phyloP scores from a whole-genome alignment of 2,797 vertebrate species.

The Gorsachius magnificus region DNA sequence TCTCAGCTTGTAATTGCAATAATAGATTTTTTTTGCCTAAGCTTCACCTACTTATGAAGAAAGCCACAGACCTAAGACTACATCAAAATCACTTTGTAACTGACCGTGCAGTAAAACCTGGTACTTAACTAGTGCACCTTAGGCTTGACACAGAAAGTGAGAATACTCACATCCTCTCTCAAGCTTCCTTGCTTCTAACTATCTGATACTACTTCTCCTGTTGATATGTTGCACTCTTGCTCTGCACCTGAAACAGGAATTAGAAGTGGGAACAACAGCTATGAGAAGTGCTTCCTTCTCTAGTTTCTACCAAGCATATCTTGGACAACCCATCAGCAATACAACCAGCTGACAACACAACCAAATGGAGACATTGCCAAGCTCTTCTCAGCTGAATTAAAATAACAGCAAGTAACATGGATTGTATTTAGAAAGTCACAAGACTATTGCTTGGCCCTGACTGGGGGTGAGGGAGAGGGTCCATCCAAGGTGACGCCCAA shows the following conservation, averaged over 20 bases:
- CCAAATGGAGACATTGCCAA: neutral
- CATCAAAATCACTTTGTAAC: neutral
- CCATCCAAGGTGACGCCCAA: constrained; percentile 26
- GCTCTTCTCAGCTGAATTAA: neutral
- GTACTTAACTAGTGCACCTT: neutral
- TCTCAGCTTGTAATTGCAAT: neutral
- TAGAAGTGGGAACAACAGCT: neutral
- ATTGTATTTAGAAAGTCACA: constrained; percentile 23
- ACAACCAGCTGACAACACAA: neutral
- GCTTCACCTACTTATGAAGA: neutral
- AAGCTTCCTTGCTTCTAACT: neutral
- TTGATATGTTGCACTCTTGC: neutral
- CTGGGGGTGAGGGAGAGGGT: neutral
- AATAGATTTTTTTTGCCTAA: neutral
- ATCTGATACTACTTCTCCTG: neutral
- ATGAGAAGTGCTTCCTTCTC: neutral
- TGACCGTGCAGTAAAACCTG: neutral
- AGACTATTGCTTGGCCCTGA: neutral
- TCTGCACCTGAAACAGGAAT: neutral
- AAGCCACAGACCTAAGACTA: neutral
- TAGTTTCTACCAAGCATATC: neutral
- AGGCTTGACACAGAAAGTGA: neutral
- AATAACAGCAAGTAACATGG: neutral
- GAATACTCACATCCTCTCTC: neutral
- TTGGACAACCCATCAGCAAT: neutral